A percentile compares a stretch with the other conserved stretches of the same genome.
Conservation (phyloP, 1,140 invertebrate genomes). For the Cherax destructor region DNA sequence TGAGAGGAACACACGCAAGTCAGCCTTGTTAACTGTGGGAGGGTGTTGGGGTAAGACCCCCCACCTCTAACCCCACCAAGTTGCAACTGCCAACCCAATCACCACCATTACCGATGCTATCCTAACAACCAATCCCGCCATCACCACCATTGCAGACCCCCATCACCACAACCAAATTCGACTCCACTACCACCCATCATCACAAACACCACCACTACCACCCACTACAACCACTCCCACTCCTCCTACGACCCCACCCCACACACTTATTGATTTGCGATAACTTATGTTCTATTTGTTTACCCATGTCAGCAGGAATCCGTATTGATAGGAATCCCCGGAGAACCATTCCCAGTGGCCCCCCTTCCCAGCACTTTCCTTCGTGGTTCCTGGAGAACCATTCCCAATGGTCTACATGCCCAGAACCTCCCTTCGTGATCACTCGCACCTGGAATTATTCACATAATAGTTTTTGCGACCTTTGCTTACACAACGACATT, state of each 20-base stretch:
- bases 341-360: too few species aligned
- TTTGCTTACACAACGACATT: too few species aligned
- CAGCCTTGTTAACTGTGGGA: neutral
- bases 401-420: too few species aligned
- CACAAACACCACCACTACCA: neutral
- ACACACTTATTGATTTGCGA: constrained; percentile 38
- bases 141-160: neutral
- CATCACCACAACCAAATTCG: neutral
- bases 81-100: neutral
- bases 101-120: neutral
- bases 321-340: neutral
- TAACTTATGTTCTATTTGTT: constrained; percentile 25
- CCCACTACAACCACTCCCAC: too few species aligned
- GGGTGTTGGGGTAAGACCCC: neutral
- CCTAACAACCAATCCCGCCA: too few species aligned
- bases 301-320: constrained; percentile 3
- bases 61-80: too few species aligned
- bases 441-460: too few species aligned
- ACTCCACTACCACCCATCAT: neutral
- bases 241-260: neutral
- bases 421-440: too few species aligned
- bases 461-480: too few species aligned
- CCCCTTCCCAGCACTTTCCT: too few species aligned
- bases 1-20: constrained; percentile 9
- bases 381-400: too few species aligned